phyloP scores from a whole-genome alignment of 35 echinoderm and acorn worm genomes.

The Stichopus chloronotus region DNA sequence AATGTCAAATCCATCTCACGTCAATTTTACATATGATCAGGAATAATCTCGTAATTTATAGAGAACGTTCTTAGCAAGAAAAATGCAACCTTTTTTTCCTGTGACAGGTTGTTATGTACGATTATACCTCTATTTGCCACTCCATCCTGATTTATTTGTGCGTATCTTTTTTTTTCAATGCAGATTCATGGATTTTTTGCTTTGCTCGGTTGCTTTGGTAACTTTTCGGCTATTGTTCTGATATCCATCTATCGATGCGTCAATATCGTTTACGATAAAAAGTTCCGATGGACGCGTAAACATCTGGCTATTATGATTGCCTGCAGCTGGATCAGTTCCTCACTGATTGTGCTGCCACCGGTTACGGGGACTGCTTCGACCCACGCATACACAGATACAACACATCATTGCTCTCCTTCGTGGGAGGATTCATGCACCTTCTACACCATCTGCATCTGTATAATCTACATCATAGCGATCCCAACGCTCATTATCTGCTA shows the following conservation, averaged over 20 bases:
- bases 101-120: too few species aligned
- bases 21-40: too few species aligned
- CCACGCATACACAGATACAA: background rate
- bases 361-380: background rate
- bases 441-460: background rate
- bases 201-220: background rate
- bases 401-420: conserved; percentile 35
- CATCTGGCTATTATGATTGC: background rate
- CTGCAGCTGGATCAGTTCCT: background rate
- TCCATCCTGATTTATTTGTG: background rate
- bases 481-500: conserved; percentile 30
- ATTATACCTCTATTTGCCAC: too few species aligned
- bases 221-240: conserved; percentile 15
- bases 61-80: too few species aligned
- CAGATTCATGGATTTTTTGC: conserved; percentile 40
- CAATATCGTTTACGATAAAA: background rate
- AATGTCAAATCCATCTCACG: too few species aligned
- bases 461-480: conserved; percentile 13
- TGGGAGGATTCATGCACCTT: conserved; percentile 26
- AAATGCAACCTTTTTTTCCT: too few species aligned
- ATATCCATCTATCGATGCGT: conserved; percentile 33
- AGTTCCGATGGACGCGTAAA: background rate
- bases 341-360: background rate
- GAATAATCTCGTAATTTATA: too few species aligned
- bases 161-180: background rate